Evolutionary conservation across 1,140 invertebrate species (phyloP).

Genomic region (Tetramorium parvispinum): DNA sequence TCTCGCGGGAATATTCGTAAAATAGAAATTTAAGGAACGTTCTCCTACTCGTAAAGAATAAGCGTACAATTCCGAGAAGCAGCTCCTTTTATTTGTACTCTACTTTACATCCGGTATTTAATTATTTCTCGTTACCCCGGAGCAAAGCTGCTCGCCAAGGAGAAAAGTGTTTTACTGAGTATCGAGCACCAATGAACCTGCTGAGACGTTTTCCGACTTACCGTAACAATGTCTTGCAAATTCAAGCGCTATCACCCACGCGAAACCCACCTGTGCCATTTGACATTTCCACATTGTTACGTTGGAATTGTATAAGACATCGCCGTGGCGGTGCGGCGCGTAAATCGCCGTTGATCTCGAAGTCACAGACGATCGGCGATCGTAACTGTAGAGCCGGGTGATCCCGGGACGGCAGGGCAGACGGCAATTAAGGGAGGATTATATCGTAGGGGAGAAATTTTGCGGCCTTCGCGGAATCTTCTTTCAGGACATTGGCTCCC

Average conservation of each 20-base stretch:
- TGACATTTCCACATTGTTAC: slow-evolving; percentile 21
- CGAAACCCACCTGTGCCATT: neutral
- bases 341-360: slow-evolving; percentile 14
- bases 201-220: neutral
- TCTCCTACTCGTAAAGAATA: neutral
- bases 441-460: neutral
- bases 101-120: neutral
- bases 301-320: neutral
- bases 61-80: neutral
- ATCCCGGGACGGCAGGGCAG: no score
- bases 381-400: neutral
- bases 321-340: neutral
- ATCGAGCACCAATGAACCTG: neutral
- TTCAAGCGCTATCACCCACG: neutral
- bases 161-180: neutral
- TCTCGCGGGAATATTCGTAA: neutral
- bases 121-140: neutral
- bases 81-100: neutral
- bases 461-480: neutral
- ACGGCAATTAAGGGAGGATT: slow-evolving; percentile 31
- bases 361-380: neutral
- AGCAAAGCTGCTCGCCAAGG: neutral
- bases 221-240: neutral
- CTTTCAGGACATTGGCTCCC: slow-evolving; percentile 27
- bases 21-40: neutral